Base-by-base conservation (phyloP, 2,888 invertebrate species). In the Mythimna lalbum region DNA sequence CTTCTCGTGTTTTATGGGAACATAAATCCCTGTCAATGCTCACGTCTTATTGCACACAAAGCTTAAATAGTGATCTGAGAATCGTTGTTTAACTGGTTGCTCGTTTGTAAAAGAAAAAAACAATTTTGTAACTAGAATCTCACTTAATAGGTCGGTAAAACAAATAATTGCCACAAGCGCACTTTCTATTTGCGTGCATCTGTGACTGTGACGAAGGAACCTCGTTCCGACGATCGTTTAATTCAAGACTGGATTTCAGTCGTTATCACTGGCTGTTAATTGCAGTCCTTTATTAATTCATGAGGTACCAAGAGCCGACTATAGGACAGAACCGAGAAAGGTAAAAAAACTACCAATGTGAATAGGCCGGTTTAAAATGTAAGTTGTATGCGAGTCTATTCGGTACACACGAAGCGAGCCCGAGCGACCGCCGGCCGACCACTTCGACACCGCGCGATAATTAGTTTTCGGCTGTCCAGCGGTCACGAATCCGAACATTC, bases 401-500 rank as follows among this genome's bases (percentile, higher is more conserved):
- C 62, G 75, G 78, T 81, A 80, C 72, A 79, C 78, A 79, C 81
- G 74, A 80, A 78, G 60, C 63, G 64, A 76, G 81, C 27, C 85
- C 50, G 50, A 57, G 57, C 36, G 36, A 21, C 21, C 57, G 57
- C 14, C 49, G 64, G 61, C 57, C 83, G 83, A 87, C 82, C 87
- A 88, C 81, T 83, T 86, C 86, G 84, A 83, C 89, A 88, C 86
- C 86, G 82, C 85, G 79, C 89, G 91, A 90, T 93, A 93, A 94
- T 94, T 93, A 92, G 90, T 93, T 92, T 92, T 92, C 90, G 91
- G 87, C 89, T 89, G 89, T 88, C 86, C 86, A 89, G 86, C 90
- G 88, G 91, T 92, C 93, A 93, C 93, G 93, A 93, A 89, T 86
- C 86, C 86, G 82, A 83, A 88, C 92, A 93, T 93, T 93, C 93